phyloP scores from a whole-genome alignment of 2,888 invertebrate species.

The Lacanobia oleracea region DNA sequence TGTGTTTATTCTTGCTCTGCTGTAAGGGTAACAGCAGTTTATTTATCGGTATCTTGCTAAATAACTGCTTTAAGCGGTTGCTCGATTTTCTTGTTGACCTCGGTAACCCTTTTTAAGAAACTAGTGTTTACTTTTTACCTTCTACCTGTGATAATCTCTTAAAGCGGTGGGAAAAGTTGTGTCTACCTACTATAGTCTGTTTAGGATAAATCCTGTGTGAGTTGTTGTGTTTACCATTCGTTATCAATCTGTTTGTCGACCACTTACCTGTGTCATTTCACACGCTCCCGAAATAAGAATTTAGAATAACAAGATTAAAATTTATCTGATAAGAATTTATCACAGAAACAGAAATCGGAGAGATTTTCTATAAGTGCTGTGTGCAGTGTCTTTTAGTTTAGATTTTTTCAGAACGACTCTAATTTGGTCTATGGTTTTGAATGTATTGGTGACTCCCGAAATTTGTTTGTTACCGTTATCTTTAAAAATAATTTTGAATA shows the following conservation, averaged over 20 bases:
- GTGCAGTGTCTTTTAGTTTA: background rate
- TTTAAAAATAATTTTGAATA: background rate
- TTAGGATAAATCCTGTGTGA: constrained; percentile 45
- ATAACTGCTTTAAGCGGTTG: background rate
- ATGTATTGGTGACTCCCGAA: background rate
- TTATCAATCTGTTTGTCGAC: constrained; percentile 54
- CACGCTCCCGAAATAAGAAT: constrained; percentile 54
- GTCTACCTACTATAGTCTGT: constrained; percentile 20
- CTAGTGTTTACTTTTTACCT: constrained; percentile 6
- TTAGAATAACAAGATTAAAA: constrained; percentile 38
- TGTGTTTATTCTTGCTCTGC: background rate
- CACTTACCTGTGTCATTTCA: constrained; percentile 44
- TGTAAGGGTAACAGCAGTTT: background rate
- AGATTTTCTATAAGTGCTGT: background rate
- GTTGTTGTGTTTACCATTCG: constrained; percentile 42
- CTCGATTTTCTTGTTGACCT: background rate
- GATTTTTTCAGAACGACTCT: background rate
- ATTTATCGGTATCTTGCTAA: background rate
- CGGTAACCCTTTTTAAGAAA: background rate
- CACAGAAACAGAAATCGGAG: constrained; percentile 1
- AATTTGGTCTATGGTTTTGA: background rate
- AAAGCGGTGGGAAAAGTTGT: background rate
- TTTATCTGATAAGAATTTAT: constrained; percentile 25
- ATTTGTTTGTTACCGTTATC: background rate
- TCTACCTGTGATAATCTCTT: constrained; percentile 5